phyloP scores from a whole-genome alignment of 2,797 vertebrate genomes.

The Peromyscus aztecus region DNA sequence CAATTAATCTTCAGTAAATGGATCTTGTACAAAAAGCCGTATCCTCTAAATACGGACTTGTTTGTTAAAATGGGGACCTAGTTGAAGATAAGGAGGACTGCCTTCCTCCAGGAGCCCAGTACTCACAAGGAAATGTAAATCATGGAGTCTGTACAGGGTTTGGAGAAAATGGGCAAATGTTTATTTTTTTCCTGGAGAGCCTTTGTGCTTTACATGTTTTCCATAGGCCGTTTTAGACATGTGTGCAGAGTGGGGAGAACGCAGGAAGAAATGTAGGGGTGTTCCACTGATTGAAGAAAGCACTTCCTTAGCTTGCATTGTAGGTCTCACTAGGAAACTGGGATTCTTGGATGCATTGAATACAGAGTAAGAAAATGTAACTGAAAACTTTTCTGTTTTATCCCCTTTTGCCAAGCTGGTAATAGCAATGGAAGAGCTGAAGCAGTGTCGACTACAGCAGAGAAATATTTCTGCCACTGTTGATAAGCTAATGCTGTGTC shows the following conservation, averaged over 20 bases:
- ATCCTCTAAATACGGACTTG: slow-evolving; percentile 50
- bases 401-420: slow-evolving; percentile 89
- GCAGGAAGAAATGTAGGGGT: neutral
- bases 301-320: slow-evolving; percentile 40
- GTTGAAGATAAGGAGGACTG: neutral
- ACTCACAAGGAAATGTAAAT: neutral
- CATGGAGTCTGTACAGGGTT: slow-evolving; percentile 20
- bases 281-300: slow-evolving; percentile 64
- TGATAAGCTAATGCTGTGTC: slow-evolving; percentile 95
- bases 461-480: slow-evolving; percentile 97
- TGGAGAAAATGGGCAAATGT: slow-evolving; percentile 23
- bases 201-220: slow-evolving; percentile 63
- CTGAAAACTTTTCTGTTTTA: slow-evolving; percentile 69
- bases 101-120: slow-evolving; percentile 26
- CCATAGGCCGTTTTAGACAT: neutral
- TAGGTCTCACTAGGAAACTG: slow-evolving; percentile 30
- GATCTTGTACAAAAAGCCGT: slow-evolving; percentile 59
- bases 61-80: slow-evolving; percentile 63
- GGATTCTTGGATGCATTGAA: slow-evolving; percentile 58
- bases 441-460: slow-evolving; percentile 95
- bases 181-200: slow-evolving; percentile 32
- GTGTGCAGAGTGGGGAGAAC: slow-evolving; percentile 36
- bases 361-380: slow-evolving; percentile 65
- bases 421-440: slow-evolving; percentile 94
- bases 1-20: slow-evolving; percentile 25